Conservation (phyloP, 2,888 invertebrate species). For the Hyppa rectilinea region DNA sequence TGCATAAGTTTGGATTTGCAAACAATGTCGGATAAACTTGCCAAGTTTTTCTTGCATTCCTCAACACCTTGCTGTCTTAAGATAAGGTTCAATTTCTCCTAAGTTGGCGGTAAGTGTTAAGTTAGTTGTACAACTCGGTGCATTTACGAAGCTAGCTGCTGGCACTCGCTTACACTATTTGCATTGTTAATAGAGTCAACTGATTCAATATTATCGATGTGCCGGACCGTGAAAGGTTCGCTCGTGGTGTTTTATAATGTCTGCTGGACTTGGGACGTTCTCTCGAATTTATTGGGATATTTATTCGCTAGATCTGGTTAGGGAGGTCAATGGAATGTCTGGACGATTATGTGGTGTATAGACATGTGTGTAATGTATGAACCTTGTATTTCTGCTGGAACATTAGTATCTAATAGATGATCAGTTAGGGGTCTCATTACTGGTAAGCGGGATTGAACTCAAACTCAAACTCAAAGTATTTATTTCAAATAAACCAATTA, state of each 20-base stretch:
- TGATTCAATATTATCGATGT: conserved; percentile 86
- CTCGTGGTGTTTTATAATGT: conserved; percentile 68
- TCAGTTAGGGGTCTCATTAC: not conserved
- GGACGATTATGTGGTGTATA: conserved; percentile 22
- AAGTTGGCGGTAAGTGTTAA: conserved; percentile 8
- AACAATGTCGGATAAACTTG: conserved; percentile 81
- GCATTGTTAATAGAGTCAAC: conserved; percentile 87
- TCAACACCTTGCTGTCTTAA: conserved; percentile 15
- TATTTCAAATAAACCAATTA: too few species aligned
- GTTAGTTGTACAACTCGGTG: conserved; percentile 73
- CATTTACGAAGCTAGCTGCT: conserved; percentile 83
- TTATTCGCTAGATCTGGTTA: conserved; percentile 26
- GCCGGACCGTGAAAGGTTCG: conserved; percentile 69
- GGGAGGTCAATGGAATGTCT: conserved; percentile 27
- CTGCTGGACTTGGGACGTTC: conserved; percentile 38
- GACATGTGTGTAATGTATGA: not conserved
- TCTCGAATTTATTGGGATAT: conserved; percentile 38
- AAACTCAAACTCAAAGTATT: too few species aligned
- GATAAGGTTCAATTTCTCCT: conserved; percentile 58
- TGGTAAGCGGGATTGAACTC: too few species aligned
- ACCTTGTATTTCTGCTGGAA: conserved; percentile 7
- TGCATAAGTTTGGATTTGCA: conserved; percentile 86
- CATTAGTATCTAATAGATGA: not conserved
- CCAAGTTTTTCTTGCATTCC: conserved; percentile 63
- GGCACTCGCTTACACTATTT: conserved; percentile 81